Conservation (phyloP, 2,797 vertebrate species). For the Chrysocyon brachyurus region DNA sequence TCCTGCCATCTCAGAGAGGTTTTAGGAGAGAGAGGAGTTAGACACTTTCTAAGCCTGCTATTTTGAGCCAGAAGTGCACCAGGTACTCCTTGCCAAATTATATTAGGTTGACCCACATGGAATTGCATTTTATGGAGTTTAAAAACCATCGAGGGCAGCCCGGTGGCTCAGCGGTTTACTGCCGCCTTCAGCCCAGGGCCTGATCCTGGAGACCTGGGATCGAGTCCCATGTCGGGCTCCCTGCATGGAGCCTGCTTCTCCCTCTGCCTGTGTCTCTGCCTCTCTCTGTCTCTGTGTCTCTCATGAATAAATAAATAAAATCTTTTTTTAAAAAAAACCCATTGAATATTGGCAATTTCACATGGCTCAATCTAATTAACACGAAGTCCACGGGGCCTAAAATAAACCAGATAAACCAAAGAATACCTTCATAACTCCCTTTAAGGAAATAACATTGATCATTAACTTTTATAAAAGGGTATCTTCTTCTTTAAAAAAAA, state of each 20-base stretch:
- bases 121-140: conserved; percentile 32
- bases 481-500: not conserved
- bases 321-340: not conserved
- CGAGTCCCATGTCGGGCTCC: too few species aligned
- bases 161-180: too few species aligned
- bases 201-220: too few species aligned
- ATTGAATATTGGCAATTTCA: not conserved
- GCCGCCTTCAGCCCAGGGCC: too few species aligned
- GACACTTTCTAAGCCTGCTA: not conserved
- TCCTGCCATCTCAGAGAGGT: not conserved
- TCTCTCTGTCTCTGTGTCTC: too few species aligned
- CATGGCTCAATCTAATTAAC: not conserved
- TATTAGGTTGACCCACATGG: not conserved
- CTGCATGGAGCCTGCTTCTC: too few species aligned
- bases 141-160: not conserved
- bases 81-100: not conserved
- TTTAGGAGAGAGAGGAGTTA: not conserved
- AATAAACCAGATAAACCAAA: not conserved
- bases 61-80: not conserved
- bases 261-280: too few species aligned
- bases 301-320: too few species aligned
- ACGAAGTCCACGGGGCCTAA: not conserved
- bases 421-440: not conserved
- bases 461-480: not conserved
- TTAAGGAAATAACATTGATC: conserved; percentile 1